Evolutionary conservation across 1,140 invertebrate genomes (phyloP).

Genomic region (Cephus cinctus): DNA sequence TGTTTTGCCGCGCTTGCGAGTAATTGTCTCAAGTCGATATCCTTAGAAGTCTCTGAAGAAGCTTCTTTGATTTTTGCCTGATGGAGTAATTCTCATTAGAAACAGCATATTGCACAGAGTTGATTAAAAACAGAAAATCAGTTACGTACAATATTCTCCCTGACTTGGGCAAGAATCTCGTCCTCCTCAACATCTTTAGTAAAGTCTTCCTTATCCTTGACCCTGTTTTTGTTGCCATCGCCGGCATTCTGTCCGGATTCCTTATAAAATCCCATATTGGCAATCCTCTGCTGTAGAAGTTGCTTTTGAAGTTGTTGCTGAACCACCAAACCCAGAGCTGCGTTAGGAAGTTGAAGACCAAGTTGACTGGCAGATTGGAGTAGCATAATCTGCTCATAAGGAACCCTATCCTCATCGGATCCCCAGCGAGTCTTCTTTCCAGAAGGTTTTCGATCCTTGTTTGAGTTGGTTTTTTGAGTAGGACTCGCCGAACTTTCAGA

Average conservation of each 20-base stretch:
- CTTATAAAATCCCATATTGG: constrained; percentile 43
- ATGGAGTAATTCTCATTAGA: no score
- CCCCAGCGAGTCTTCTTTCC: constrained; percentile 53
- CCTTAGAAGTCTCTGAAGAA: constrained; percentile 27
- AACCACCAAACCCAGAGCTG: constrained; percentile 38
- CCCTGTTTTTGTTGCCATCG: constrained; percentile 51
- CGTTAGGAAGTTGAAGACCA: constrained; percentile 42
- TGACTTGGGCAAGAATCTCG: constrained; percentile 44
- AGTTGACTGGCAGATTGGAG: constrained; percentile 47
- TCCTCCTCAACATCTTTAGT: constrained; percentile 53
- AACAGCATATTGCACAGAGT: constrained; percentile 6
- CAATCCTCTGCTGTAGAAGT: constrained; percentile 13
- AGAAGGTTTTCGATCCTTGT: constrained; percentile 41
- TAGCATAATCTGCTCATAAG: constrained; percentile 52
- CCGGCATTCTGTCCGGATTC: constrained; percentile 31
- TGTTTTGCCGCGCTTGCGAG: constrained; percentile 34
- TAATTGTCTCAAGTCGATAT: constrained; percentile 46
- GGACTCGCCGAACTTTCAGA: background rate
- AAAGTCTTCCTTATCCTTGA: constrained; percentile 42
- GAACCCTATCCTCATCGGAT: constrained; percentile 52
- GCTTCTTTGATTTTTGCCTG: constrained; percentile 32
- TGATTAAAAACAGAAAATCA: constrained; percentile 4
- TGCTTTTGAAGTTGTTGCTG: constrained; percentile 37
- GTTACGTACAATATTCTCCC: constrained; percentile 11
- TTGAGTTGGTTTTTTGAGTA: constrained; percentile 19